Conservation (phyloP, 2,888 invertebrate species). For the Priocnemis perturbator region DNA sequence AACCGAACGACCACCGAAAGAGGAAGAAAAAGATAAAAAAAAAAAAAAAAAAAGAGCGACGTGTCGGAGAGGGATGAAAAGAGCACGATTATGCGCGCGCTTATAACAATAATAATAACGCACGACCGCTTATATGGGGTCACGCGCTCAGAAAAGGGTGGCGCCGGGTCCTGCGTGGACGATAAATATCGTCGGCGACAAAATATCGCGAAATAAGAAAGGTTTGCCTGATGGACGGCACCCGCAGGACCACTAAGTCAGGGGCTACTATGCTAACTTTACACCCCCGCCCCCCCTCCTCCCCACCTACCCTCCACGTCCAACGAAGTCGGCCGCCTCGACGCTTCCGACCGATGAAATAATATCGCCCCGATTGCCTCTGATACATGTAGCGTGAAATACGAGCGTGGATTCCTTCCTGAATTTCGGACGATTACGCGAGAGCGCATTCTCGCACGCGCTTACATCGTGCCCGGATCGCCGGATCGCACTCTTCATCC, state of each 20-base stretch:
- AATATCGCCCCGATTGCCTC: constrained; percentile 64
- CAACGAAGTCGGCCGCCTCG: constrained; percentile 19
- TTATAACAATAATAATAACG: no score
- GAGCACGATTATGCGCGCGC: not conserved
- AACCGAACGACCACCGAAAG: no score
- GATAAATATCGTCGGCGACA: constrained; percentile 73
- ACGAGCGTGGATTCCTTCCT: constrained; percentile 28
- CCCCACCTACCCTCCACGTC: not conserved
- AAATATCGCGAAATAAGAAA: constrained; percentile 72
- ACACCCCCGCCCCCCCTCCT: constrained; percentile 31
- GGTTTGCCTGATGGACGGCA: constrained; percentile 70
- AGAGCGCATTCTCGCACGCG: no score
- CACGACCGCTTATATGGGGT: constrained; percentile 4
- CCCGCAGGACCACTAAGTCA: constrained; percentile 75
- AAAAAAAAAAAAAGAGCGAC: not conserved
- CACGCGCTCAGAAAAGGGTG: constrained; percentile 3
- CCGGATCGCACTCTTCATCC: no score
- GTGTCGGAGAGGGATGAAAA: constrained; percentile 3
- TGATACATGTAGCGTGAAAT: constrained; percentile 55
- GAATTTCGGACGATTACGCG: not conserved
- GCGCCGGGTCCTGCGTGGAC: constrained; percentile 56
- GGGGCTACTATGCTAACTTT: constrained; percentile 69
- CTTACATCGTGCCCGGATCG: no score
- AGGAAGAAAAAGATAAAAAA: no score
- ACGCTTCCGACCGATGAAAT: constrained; percentile 65